Evolutionary conservation across 1,140 invertebrate species (phyloP), one percentile per base, ranked within the genome.

Genomic region (Lasioglossum baleicum): DNA sequence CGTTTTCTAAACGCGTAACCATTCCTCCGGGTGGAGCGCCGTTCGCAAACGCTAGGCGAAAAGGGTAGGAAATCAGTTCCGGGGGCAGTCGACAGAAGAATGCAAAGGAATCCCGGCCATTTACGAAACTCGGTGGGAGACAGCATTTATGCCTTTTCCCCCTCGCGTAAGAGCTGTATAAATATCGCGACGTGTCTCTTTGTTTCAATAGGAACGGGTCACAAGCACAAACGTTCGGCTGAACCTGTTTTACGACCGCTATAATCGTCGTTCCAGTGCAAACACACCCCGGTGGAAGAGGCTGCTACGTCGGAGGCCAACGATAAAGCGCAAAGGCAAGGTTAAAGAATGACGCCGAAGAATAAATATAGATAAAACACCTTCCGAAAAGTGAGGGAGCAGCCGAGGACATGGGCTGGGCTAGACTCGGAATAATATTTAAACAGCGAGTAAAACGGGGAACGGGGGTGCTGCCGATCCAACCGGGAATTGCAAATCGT

Each of bases 401-500:
- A 11, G 2, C 31, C 0, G 7, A 7, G 8, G 48, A 1, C 13
- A 40, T 10, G 15, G 35, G 35, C 35, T 44, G 8, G 61, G 40
- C 60, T 56, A 61, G 7, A 60, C 42, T 7, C 15, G 31, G 58
- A 70, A 77, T 77, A 77, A 77, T 77, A 77, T 79, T 84, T 80
- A 80, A 83, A 65, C 44, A 75, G 53, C 61, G 51, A 63, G 26
- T 70, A 70, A 69, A 83, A 78, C 51, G 75, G 64, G 58, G 69
- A 20, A 31, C 11, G 15, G 56, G 66, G 58, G 66, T 1, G 74
- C 66, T 1, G 81, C n/a, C 67, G 70, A 80, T 83, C 75, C 72
- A 74, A n/a, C 40, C 60, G 67, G 82, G 58, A 75, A 82, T 69
- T 42, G 75, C 66, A 51, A 75, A 84, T 84, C 82, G 82, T 71